phyloP scores from a whole-genome alignment of 2,797 vertebrate genomes.

The Microcaecilia unicolor region DNA sequence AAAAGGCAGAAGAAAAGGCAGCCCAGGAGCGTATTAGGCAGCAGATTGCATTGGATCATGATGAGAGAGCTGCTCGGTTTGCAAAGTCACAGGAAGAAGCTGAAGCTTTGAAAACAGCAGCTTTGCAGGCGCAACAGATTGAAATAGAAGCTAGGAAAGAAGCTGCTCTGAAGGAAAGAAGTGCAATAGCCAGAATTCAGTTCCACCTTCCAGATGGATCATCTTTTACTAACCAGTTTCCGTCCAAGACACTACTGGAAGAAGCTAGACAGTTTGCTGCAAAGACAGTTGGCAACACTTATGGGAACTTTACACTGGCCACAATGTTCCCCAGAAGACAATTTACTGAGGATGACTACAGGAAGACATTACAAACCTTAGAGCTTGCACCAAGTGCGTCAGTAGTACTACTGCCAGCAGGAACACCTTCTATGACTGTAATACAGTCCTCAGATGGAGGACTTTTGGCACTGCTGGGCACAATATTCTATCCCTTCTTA shows the following conservation, averaged over 20 bases:
- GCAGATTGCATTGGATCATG: slow-evolving; percentile 91
- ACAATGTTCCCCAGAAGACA: slow-evolving; percentile 93
- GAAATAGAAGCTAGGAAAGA: slow-evolving; percentile 70
- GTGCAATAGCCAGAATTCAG: slow-evolving; percentile 82
- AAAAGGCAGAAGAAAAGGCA: slow-evolving; percentile 85
- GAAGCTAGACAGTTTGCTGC: slow-evolving; percentile 78
- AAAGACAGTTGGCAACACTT: slow-evolving; percentile 81
- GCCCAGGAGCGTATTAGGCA: slow-evolving; percentile 83
- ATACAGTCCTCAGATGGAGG: slow-evolving; percentile 68
- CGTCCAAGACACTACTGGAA: slow-evolving; percentile 73
- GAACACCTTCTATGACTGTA: slow-evolving; percentile 62
- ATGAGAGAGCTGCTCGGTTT: slow-evolving; percentile 84
- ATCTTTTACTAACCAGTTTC: slow-evolving; percentile 87
- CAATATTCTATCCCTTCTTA: slow-evolving; percentile 81
- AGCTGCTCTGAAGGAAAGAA: too few species aligned
- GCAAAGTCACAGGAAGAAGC: slow-evolving; percentile 75
- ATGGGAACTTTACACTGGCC: slow-evolving; percentile 84
- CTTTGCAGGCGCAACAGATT: slow-evolving; percentile 61
- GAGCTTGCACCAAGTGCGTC: slow-evolving; percentile 88
- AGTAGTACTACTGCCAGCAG: slow-evolving; percentile 80
- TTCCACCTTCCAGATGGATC: slow-evolving; percentile 93
- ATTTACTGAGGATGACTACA: slow-evolving; percentile 83
- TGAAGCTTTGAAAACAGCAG: slow-evolving; percentile 66
- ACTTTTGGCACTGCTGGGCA: slow-evolving; percentile 75
- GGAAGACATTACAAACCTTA: slow-evolving; percentile 76